Base-by-base conservation (phyloP, 2,888 invertebrate genomes). In the Loripinus fragilis region DNA sequence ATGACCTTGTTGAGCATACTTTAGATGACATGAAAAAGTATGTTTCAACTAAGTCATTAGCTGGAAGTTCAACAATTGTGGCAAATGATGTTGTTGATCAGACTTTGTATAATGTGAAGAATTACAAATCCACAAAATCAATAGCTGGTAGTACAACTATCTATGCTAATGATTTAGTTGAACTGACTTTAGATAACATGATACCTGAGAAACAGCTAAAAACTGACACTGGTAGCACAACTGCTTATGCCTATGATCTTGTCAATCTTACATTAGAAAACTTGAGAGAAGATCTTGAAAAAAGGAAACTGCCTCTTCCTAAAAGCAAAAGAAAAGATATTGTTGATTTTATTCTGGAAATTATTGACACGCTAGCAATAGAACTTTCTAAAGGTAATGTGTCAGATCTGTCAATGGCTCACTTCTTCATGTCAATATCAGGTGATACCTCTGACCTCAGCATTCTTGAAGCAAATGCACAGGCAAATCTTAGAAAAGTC, bases 381-480 rank as follows among this genome's bases (percentile, higher is more conserved):
- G 81, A 81, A 71, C 60, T 84, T 12, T 45, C 65, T 12, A 73
- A 81, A 17, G 81, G 81, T 0, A 65, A 70, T 10, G 75, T 84
- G 45, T 81, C 84, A 38, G 78, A 71, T 35, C 71, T 81, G 3
- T 79, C 84, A n/a, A 81, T 81, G 81, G 81, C 81, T 23, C 81
- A 80, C 35, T 84, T 84, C 55, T 78, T 73, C 30, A 60, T 71
- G 35, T 65, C 75, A 7, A 77, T 84, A 50, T 68, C 77, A 35
- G 67, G 73, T 8, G 80, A 81, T 20, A 41, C 55, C 0, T 28
- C 52, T 28, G 78, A 81, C 48, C 50, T 84, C 35, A 72, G 75
- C 15, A 60, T 66, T 41, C 71, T 81, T 41, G 84, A 84, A 71
- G 41, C 25, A 12, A 80, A 79, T 50, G 84, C 81, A 12, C n/a